Evolutionary conservation across 64 coral and sea anemone species (phyloP).

Genomic region (Dendrophyllia cribrosa): DNA sequence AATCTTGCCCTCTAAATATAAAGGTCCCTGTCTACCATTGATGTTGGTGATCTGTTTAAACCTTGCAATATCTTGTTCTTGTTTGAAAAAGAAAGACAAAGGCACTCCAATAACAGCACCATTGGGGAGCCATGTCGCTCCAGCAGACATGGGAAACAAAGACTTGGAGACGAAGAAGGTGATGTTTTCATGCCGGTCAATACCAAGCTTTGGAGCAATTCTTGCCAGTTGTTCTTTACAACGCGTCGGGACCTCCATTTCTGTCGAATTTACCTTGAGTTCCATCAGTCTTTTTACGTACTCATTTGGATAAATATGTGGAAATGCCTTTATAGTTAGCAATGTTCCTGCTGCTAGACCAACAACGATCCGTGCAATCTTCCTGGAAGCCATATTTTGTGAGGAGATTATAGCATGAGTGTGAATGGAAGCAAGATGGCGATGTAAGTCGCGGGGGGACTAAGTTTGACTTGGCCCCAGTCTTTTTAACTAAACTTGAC

Average conservation of each 20-base stretch:
- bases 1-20: conserved; percentile 72
- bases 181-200: conserved; percentile 71
- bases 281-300: conserved; percentile 41
- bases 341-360: conserved; percentile 39
- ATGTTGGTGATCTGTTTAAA: conserved; percentile 71
- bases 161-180: conserved; percentile 89
- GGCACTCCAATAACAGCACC: conserved; percentile 93
- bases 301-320: conserved; percentile 56
- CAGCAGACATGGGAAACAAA: conserved; percentile 79
- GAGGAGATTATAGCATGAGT: too few relatives aligned
- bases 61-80: conserved; percentile 71
- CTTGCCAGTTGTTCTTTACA: conserved; percentile 66
- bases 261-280: conserved; percentile 19
- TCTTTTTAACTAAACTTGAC: too few relatives aligned
- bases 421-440: not conserved
- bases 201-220: conserved; percentile 67
- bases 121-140: conserved; percentile 83
- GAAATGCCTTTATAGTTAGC: conserved; percentile 37
- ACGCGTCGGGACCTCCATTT: conserved; percentile 38
- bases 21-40: conserved; percentile 59
- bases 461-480: too few relatives aligned
- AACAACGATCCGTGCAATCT: conserved; percentile 4
- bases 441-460: not conserved
- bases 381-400: not conserved
- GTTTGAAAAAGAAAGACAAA: conserved; percentile 83